Evolutionary conservation across 2,797 vertebrate species (phyloP).

Genomic region (Percopsis omiscomaycus): DNA sequence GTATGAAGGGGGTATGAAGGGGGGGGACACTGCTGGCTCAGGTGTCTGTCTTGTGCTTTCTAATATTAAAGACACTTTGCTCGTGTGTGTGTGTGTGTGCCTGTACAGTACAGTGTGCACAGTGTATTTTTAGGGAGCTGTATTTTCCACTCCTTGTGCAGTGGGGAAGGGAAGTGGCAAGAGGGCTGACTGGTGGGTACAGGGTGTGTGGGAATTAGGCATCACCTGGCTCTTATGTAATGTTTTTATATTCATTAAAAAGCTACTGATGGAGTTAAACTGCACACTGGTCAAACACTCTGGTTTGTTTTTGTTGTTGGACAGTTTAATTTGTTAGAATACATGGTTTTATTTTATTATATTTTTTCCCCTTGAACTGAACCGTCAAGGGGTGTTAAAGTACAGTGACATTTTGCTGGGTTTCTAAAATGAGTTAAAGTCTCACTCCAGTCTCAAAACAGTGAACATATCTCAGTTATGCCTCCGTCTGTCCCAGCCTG

Average conservation of each 20-base stretch:
- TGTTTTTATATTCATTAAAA: slow-evolving; percentile 16
- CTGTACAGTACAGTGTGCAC: slow-evolving; percentile 13
- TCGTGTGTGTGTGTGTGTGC: slow-evolving; percentile 1
- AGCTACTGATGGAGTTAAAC: neutral
- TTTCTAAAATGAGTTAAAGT: neutral
- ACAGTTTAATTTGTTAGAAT: too few relatives aligned
- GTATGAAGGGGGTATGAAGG: neutral
- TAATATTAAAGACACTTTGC: slow-evolving; percentile 76
- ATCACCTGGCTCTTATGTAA: slow-evolving; percentile 44
- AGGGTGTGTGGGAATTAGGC: slow-evolving; percentile 16
- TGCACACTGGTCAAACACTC: neutral
- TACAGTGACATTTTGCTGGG: neutral
- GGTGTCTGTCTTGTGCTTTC: slow-evolving; percentile 77
- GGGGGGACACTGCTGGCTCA: slow-evolving; percentile 46
- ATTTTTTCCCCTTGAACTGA: too few relatives aligned
- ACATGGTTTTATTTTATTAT: too few relatives aligned
- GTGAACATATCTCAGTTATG: neutral
- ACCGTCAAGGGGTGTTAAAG: too few relatives aligned
- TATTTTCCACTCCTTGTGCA: slow-evolving; percentile 85
- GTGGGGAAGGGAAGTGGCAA: slow-evolving; percentile 32
- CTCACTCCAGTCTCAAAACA: neutral
- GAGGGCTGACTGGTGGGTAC: neutral
- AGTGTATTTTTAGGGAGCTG: slow-evolving; percentile 77
- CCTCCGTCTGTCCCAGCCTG: neutral
- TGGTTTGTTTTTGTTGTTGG: too few relatives aligned